Base-by-base conservation (phyloP, 2,888 invertebrate species). In the Leuctra nigra region DNA sequence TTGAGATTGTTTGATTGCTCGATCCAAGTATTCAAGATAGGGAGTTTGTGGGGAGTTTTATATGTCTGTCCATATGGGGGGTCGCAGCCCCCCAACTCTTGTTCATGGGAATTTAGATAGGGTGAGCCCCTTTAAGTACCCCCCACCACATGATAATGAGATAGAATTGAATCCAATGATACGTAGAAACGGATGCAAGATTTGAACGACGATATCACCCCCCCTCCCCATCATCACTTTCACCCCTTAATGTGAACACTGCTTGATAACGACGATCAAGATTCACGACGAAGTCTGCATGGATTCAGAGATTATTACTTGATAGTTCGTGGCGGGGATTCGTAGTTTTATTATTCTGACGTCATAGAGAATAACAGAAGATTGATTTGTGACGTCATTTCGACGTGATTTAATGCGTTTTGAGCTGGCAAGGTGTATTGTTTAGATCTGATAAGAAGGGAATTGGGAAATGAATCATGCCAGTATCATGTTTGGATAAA, bases 1-100 rank as follows among this genome's bases (percentile, higher is more conserved):
- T 52, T 52, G 50, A 52, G 35, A 7, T n/a, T 25, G 24, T 36
- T 41, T 46, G 38, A 54, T 54, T 54, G 54, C 41, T 54, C 39
- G n/a, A n/a, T 35, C 16, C 47, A 25, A 14, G 18, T n/a, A 20
- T 35, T 16, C 22, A 36, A 29, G 39, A 16, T 4, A 20, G 39
- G 39, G 20, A 13, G 16, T n/a, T n/a, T n/a, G n/a, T n/a, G n/a
- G n/a, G n/a, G n/a, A n/a, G n/a, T n/a, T n/a, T n/a, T n/a, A n/a
- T 2, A 20, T 47, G 7, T 6, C 7, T 14, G 24, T n/a, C 47
- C 24, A 13, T 47, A 25, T 39, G 39, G 39, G 47, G 47, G 46
- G 24, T 47, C 29, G 46, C 46, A 2, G 3, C 29, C 29, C 47
- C 47, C 47, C 47, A 25, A 16, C 29, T 24, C 29, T 47, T 16